Conservation (phyloP, 2,888 invertebrate genomes). For the Pollenia angustigena region DNA sequence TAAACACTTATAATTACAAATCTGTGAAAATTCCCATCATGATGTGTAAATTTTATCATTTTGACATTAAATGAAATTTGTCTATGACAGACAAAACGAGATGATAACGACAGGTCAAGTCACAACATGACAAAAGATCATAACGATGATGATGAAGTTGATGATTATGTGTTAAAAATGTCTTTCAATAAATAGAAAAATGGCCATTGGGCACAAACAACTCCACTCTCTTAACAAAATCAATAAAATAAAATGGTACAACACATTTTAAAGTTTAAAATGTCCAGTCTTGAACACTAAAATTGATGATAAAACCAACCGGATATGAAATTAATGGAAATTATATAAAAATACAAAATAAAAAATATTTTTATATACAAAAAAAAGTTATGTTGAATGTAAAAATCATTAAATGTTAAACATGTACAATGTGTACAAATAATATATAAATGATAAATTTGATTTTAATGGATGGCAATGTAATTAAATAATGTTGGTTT, state of each 20-base stretch:
- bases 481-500: conserved; percentile 23
- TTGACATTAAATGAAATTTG: conserved; percentile 46
- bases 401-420: conserved; percentile 14
- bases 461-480: conserved; percentile 57
- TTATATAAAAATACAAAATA: background rate
- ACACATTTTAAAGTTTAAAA: conserved; percentile 20
- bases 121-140: conserved; percentile 60
- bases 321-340: conserved; percentile 56
- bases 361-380: background rate
- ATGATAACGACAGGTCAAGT: conserved; percentile 63
- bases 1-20: conserved; percentile 1
- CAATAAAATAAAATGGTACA: background rate
- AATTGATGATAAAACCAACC: conserved; percentile 21
- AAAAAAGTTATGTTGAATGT: background rate
- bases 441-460: conserved; percentile 62
- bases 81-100: conserved; percentile 36
- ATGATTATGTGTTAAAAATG: conserved; percentile 14
- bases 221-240: background rate
- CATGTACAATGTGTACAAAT: background rate
- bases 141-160: conserved; percentile 23
- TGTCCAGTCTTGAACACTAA: background rate
- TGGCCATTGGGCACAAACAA: background rate
- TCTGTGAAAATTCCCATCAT: conserved; percentile 33
- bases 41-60: conserved; percentile 12
- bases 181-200: background rate